Conservation (phyloP, 2,797 vertebrate species). For the Cottoperca gobio region DNA sequence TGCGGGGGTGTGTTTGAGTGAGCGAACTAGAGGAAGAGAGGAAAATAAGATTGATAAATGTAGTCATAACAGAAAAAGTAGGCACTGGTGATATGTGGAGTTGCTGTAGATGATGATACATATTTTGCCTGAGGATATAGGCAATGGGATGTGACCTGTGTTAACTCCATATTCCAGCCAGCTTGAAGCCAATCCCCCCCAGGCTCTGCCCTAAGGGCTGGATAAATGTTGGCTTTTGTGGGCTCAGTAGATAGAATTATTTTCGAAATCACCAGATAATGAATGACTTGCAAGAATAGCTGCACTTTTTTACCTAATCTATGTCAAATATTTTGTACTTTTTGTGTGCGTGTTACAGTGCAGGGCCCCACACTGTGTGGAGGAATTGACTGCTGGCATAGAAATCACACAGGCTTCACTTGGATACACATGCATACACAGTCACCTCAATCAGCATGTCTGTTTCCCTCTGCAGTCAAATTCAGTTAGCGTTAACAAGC, state of each 20-base stretch:
- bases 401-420: conserved; percentile 61
- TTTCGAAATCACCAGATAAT: conserved; percentile 61
- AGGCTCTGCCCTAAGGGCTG: conserved; percentile 65
- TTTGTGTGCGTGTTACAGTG: conserved; percentile 20
- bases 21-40: conserved; percentile 25
- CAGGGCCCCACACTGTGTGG: conserved; percentile 15
- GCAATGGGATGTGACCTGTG: conserved; percentile 66
- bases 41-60: conserved; percentile 37
- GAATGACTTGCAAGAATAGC: conserved; percentile 64
- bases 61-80: conserved; percentile 21
- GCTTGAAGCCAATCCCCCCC: conserved; percentile 54
- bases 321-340: conserved; percentile 51
- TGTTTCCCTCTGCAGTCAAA: conserved; percentile 66
- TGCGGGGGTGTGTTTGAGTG: conserved; percentile 26
- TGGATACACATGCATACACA: conserved; percentile 62
- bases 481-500: conserved; percentile 74
- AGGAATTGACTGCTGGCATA: conserved; percentile 54
- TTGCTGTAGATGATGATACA: conserved; percentile 52
- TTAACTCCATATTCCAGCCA: conserved; percentile 58
- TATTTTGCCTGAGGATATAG: conserved; percentile 63
- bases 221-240: conserved; percentile 77
- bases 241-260: conserved; percentile 66
- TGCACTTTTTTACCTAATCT: conserved; percentile 52
- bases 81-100: conserved; percentile 30
- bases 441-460: conserved; percentile 62